These are phyloP conservation scores for Tridacna gigas DNA, from an alignment of 2,888 invertebrate species.

Conservation along the genomic window DNA sequence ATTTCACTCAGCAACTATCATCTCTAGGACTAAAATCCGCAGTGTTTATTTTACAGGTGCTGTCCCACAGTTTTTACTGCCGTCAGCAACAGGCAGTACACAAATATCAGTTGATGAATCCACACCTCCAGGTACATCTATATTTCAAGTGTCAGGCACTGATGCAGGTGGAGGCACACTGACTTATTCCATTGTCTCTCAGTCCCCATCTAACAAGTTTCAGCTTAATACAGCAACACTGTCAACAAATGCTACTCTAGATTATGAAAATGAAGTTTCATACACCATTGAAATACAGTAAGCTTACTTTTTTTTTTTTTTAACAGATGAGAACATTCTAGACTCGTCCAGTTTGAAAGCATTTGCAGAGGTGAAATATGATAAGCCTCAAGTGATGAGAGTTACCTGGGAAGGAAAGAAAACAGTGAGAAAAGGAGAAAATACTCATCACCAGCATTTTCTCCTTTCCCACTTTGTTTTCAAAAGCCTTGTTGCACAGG, in stretches of 20 bases:
- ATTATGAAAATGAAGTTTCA: slow-evolving; percentile 41
- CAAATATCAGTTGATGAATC: slow-evolving; percentile 22
- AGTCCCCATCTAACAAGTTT: slow-evolving; percentile 36
- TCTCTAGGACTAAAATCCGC: too few species aligned
- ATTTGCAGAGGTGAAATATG: too few species aligned
- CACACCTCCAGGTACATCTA: slow-evolving; percentile 19
- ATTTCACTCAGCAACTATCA: too few species aligned
- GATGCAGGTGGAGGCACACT: slow-evolving; percentile 24
- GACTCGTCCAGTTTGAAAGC: too few species aligned
- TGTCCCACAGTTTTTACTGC: slow-evolving; percentile 37
- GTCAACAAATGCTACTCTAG: slow-evolving; percentile 31
- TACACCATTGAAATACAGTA: slow-evolving; percentile 9
- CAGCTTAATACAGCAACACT: slow-evolving; percentile 26
- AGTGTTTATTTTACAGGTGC: slow-evolving; percentile 20
- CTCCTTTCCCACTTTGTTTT: too few species aligned
- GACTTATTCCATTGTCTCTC: slow-evolving; percentile 34
- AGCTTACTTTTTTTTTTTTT: neutral
- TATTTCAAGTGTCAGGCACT: slow-evolving; percentile 33
- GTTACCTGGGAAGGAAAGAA: too few species aligned
- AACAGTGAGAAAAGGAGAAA: neutral
- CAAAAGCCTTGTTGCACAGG: too few species aligned
- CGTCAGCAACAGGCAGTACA: slow-evolving; percentile 16
- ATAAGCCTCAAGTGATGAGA: too few species aligned
- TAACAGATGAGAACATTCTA: too few species aligned
- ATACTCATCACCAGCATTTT: neutral